Conservation (phyloP, 2,113 vertebrate species). For the Sander vitreus region DNA sequence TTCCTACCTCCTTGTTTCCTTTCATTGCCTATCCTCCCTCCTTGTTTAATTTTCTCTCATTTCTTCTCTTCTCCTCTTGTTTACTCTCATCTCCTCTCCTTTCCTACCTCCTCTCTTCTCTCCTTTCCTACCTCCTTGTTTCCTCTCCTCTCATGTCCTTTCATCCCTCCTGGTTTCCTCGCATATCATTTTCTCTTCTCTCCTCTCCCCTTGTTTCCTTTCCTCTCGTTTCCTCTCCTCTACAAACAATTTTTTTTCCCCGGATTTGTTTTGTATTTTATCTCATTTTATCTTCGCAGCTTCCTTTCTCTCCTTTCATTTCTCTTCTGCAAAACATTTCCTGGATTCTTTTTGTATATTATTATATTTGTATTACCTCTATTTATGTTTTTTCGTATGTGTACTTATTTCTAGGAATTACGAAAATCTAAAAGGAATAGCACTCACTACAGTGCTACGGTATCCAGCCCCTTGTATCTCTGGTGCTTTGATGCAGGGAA, state of each 20-base stretch:
- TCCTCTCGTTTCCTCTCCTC: neutral
- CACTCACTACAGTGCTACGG: conserved; percentile 15
- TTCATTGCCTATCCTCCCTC: neutral
- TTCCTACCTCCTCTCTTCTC: neutral
- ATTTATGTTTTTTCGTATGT: neutral
- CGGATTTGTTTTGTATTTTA: neutral
- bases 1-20: neutral
- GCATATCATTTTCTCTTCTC: neutral
- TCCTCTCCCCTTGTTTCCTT: neutral
- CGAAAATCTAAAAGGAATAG: conserved; percentile 21
- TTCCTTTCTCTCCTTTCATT: neutral
- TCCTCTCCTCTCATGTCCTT: neutral
- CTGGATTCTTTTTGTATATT: neutral
- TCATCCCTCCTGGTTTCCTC: neutral
- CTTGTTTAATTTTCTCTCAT: neutral
- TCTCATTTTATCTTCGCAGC: neutral
- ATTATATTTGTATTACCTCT: neutral
- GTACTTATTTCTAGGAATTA: neutral
- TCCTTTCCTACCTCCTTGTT: neutral
- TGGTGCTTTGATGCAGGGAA: conserved; percentile 51
- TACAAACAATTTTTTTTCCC: neutral
- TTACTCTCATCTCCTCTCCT: neutral
- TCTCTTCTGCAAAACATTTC: neutral
- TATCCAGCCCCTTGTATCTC: conserved; percentile 35
- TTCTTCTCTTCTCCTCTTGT: neutral